Base-by-base conservation (phyloP, 1,140 invertebrate species). In the Glossosoma conforme region DNA sequence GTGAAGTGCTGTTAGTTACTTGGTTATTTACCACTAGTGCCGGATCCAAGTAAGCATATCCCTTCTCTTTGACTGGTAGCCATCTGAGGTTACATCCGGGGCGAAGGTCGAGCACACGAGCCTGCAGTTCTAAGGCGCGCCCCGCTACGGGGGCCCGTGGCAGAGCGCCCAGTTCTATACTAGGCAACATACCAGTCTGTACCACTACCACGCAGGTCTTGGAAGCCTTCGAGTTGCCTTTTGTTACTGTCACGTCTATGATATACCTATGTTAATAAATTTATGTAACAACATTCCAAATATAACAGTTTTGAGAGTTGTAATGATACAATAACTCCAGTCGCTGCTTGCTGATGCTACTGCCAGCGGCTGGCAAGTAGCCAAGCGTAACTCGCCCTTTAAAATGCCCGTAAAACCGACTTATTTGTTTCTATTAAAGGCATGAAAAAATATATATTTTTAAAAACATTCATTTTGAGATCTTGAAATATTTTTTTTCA, bases 131-230 rank as follows among this genome's bases (percentile, higher is more conserved):
- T 32, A 58, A 22, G 9, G 50, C 11, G 11, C 36, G 24, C 14
- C 50, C 46, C 10, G 55, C 44, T 18, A 50, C 42, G 1, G 41
- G 42, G 8, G 41, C 22, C 21, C 47, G 33, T 21, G 43, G 33
- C 14, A 30, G 19, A 20, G 8, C 46, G 8, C 36, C 46, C 3
- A 58, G 4, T 11, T 58, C 55, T 18, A 58, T 58, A 2, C 30
- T 35, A 4, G 55, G 55, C n/a, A 58, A 20, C 55, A 58, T 58
- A 0, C 38, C 50, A 35, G 44, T 50, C 28, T 53, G 45, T 8
- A 36, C 45, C 1, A 50, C 45, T 9, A 58, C 32, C 13, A 17
- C 14, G n/a, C 18, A 22, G 13, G 44, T 49, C 21, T 38, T 38
- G 3, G 50, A 45, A 15, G 46, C 33, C 33, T 42, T 53, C n/a